Conservation (phyloP, 1,140 invertebrate genomes). For the Psix sp. region DNA sequence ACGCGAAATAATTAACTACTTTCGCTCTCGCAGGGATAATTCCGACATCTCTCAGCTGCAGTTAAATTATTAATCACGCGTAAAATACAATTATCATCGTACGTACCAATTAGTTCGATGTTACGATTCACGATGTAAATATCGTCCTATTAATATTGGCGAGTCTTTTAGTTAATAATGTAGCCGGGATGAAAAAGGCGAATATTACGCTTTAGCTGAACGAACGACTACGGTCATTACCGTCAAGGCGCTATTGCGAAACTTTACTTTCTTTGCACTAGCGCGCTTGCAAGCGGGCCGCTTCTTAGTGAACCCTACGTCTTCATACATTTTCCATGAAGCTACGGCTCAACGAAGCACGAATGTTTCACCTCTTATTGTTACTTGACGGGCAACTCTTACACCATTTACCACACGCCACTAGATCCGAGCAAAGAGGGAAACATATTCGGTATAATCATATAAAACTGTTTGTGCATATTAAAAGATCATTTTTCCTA, state of each 20-base stretch:
- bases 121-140: constrained; percentile 16
- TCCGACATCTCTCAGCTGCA: constrained; percentile 1
- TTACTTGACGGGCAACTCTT: constrained; percentile 51
- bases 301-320: constrained; percentile 42
- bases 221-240: constrained; percentile 34
- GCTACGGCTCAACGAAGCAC: constrained; percentile 37
- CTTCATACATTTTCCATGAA: constrained; percentile 74
- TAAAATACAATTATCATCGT: constrained; percentile 26
- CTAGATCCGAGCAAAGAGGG: constrained; percentile 25
- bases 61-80: constrained; percentile 20
- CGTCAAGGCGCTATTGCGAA: constrained; percentile 36
- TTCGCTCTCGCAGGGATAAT: constrained; percentile 25
- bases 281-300: constrained; percentile 23
- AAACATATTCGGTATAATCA: constrained; percentile 44
- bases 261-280: constrained; percentile 44
- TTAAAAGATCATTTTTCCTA: constrained; percentile 28
- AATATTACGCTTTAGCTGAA: constrained; percentile 23
- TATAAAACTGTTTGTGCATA: constrained; percentile 53
- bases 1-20: constrained; percentile 30
- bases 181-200: constrained; percentile 5
- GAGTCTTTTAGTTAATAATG: constrained; percentile 17
- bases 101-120: constrained; percentile 15
- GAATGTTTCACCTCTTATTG: constrained; percentile 55
- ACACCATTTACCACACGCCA: constrained; percentile 51
- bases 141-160: constrained; percentile 16